Evolutionary conservation across 2,888 invertebrate genomes (phyloP).

Genomic region (Pteria penguin): DNA sequence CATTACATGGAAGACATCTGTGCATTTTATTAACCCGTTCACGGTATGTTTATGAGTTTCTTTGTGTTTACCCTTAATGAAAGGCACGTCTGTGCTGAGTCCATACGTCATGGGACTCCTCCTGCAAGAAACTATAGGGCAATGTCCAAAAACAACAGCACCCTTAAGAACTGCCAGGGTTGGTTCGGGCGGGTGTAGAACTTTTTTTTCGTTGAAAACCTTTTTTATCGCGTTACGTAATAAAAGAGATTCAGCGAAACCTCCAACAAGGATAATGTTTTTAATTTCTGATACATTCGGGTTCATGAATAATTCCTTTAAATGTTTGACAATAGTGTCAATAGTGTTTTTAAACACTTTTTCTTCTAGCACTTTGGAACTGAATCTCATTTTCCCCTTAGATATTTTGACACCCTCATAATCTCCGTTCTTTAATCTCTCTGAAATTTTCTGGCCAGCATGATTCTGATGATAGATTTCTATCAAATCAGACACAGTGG

Average conservation of each 20-base stretch:
- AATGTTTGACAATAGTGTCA: conserved; percentile 20
- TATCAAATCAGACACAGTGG: neutral
- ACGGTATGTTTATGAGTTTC: neutral
- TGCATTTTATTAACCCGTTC: conserved; percentile 36
- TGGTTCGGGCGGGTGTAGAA: conserved; percentile 39
- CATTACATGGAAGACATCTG: conserved; percentile 46
- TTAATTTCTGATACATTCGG: conserved; percentile 14
- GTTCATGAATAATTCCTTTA: conserved; percentile 29
- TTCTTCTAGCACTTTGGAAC: conserved; percentile 2
- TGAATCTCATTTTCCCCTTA: conserved; percentile 35
- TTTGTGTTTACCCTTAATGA: conserved; percentile 34
- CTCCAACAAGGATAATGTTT: conserved; percentile 50
- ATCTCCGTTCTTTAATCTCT: neutral
- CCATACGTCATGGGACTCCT: conserved; percentile 49
- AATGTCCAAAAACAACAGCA: conserved; percentile 54
- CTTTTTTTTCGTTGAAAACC: conserved; percentile 25
- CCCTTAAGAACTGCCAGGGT: conserved; percentile 47
- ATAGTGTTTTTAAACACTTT: conserved; percentile 23
- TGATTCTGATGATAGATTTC: neutral
- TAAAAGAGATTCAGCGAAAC: conserved; percentile 49
- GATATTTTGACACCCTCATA: neutral
- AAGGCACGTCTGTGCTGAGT: conserved; percentile 37
- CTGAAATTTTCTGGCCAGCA: neutral
- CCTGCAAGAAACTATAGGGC: conserved; percentile 42
- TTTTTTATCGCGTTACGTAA: conserved; percentile 35